Evolutionary conservation across 1,140 invertebrate species (phyloP).

Genomic region (Drosophila sechellia): DNA sequence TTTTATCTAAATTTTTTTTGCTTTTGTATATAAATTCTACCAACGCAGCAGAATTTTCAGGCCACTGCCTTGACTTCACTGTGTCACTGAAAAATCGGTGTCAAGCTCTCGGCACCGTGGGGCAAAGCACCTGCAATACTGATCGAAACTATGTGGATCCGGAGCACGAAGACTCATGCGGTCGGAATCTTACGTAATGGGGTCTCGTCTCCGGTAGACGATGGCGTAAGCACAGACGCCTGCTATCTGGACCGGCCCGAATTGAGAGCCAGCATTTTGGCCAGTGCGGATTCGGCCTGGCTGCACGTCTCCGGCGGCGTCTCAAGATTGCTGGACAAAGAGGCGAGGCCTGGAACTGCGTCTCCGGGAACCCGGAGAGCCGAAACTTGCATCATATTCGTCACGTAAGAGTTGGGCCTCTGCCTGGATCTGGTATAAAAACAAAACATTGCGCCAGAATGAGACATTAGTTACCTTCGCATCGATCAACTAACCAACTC

Average conservation of each 20-base stretch:
- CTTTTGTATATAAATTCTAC: slow-evolving; percentile 84
- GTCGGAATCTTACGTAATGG: slow-evolving; percentile 55
- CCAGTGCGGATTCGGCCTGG: slow-evolving; percentile 21
- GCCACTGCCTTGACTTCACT: slow-evolving; percentile 64
- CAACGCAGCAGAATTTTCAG: slow-evolving; percentile 81
- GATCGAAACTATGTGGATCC: slow-evolving; percentile 11
- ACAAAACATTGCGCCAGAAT: slow-evolving; percentile 50
- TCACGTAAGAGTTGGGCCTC: slow-evolving; percentile 62
- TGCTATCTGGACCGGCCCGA: slow-evolving; percentile 69
- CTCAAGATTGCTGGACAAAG: slow-evolving; percentile 65
- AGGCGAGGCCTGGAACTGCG: slow-evolving; percentile 46
- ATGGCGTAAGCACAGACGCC: slow-evolving; percentile 68
- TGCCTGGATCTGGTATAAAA: slow-evolving; percentile 77
- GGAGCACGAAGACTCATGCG: slow-evolving; percentile 23
- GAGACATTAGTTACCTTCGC: slow-evolving; percentile 67
- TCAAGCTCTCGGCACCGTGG: slow-evolving; percentile 68
- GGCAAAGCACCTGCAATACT: slow-evolving; percentile 12
- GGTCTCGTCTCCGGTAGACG: slow-evolving; percentile 42
- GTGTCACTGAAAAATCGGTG: slow-evolving; percentile 53
- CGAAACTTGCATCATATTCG: slow-evolving; percentile 72
- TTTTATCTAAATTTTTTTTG: slow-evolving; percentile 82
- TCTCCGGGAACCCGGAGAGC: slow-evolving; percentile 37
- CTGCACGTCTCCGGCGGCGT: slow-evolving; percentile 54
- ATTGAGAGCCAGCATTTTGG: slow-evolving; percentile 47
- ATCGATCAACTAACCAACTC: slow-evolving; percentile 57